Evolutionary conservation across 92 coral and sea anemone species (phyloP), one percentile per base, ranked within the genome.

Genomic region (Virgularia gustaviana): DNA sequence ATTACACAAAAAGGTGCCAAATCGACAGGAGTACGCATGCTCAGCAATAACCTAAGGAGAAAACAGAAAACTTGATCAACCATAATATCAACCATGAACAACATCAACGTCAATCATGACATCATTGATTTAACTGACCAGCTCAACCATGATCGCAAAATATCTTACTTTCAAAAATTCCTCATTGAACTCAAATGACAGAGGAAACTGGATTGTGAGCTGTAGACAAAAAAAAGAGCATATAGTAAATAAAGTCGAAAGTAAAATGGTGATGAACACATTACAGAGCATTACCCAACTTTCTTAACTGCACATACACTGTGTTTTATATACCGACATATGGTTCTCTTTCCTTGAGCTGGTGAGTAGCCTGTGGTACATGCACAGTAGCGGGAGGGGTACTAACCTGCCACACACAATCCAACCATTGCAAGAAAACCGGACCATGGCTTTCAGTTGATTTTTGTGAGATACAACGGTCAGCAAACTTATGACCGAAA

Each of bases 381-480:
- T 36, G 19, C 2, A 1, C 49, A 36, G 25, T 13, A 24, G 16
- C 20, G 18, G 16, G n/a, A 55, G 31, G 8, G 11, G 62, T 25
- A 22, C 71, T 25, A 49, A 90, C 97, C 97, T 92, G 98, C 98
- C 98, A 89, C 33, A 92, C 98, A 85, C 98, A 89, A 70, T 92
- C 98, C 60, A 92, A 64, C 96, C 96, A 92, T 76, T 92, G 98
- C 13, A 94, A 81, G 57, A 90, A 94, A 13, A 94, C 86, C 4
- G 96, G 99, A 28, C 94, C 87, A 57, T 86, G 96, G 23, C 86
- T 90, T 27, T 89, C 99, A 9, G 68, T 41, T n/a, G 68, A 78
- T 29, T 79, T 85, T 22, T 65, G 67, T 8, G 87, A 76, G 4
- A 88, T 70, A 63, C 78, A 68, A 20, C 96, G 96, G 59, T 82